Conservation (phyloP, 2,888 invertebrate genomes). For the Cerceris ruficornis region DNA sequence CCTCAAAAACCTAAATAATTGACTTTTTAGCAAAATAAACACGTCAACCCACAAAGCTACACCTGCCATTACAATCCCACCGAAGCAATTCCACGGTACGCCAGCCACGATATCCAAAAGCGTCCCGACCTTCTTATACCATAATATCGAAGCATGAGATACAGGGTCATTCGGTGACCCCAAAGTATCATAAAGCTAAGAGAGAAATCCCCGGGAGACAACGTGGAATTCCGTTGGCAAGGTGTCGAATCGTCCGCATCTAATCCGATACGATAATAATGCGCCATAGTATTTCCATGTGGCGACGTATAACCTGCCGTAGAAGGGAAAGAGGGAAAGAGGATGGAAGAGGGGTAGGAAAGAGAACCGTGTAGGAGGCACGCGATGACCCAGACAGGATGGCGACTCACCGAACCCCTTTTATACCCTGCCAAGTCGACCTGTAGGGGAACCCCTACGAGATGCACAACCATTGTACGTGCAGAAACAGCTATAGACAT, state of each 20-base stretch:
- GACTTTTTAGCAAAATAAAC: too few species aligned
- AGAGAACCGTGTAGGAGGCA: conserved; percentile 64
- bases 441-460: conserved; percentile 51
- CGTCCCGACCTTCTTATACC: background rate
- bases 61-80: too few species aligned
- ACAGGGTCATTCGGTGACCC: background rate
- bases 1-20: too few species aligned
- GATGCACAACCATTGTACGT: conserved; percentile 33
- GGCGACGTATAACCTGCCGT: conserved; percentile 58
- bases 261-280: conserved; percentile 61
- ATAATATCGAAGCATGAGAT: background rate
- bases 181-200: conserved; percentile 4
- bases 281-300: conserved; percentile 61
- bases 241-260: conserved; percentile 54
- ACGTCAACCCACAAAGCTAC: too few species aligned
- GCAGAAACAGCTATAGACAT: conserved; percentile 21
- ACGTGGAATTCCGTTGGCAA: conserved; percentile 15
- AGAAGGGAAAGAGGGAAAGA: conserved; percentile 10
- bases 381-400: conserved; percentile 78
- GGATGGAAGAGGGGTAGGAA: conserved; percentile 21
- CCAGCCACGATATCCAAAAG: background rate
- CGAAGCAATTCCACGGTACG: background rate
- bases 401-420: conserved; percentile 70
- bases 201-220: background rate
- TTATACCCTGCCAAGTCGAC: conserved; percentile 62